phyloP scores from a whole-genome alignment of 2,888 invertebrate genomes.

The Lamellibrachia satsuma region DNA sequence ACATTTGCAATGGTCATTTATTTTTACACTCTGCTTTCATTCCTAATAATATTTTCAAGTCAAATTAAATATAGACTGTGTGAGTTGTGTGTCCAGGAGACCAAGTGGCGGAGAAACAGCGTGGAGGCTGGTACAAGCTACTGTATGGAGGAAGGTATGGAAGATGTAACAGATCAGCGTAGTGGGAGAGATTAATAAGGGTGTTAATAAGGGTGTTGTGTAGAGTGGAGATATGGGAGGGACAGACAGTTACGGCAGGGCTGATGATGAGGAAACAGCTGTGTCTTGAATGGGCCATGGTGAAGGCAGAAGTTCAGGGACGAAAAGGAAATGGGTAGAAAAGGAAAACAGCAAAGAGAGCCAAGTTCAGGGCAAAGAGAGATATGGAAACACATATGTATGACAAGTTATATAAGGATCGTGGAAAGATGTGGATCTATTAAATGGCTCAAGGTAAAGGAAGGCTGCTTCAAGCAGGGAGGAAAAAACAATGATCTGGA shows the following conservation, averaged over 20 bases:
- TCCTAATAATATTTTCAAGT: too few species aligned
- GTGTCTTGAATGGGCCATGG: too few species aligned
- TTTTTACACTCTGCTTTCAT: not conserved
- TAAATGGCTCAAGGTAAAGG: too few species aligned
- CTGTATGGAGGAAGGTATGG: not conserved
- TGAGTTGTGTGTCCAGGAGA: slow-evolving; percentile 22
- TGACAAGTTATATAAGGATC: too few species aligned
- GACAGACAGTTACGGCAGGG: not conserved
- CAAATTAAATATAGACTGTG: not conserved
- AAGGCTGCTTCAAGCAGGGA: too few species aligned
- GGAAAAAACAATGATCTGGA: too few species aligned
- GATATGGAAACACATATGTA: too few species aligned
- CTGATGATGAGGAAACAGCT: not conserved
- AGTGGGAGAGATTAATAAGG: not conserved
- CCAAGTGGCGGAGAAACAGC: not conserved
- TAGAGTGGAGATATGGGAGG: not conserved
- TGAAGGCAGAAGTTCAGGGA: too few species aligned
- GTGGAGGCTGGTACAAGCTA: not conserved
- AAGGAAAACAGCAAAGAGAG: too few species aligned
- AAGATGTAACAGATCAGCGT: not conserved
- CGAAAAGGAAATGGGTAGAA: too few species aligned
- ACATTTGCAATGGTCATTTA: not conserved
- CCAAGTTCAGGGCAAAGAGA: too few species aligned
- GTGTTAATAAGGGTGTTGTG: not conserved
- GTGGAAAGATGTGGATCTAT: too few species aligned